Percentiles rank a stretch among this genome's conserved stretches.
phyloP scores from a whole-genome alignment of 2,113 vertebrate species.

The Plotosus lineatus region DNA sequence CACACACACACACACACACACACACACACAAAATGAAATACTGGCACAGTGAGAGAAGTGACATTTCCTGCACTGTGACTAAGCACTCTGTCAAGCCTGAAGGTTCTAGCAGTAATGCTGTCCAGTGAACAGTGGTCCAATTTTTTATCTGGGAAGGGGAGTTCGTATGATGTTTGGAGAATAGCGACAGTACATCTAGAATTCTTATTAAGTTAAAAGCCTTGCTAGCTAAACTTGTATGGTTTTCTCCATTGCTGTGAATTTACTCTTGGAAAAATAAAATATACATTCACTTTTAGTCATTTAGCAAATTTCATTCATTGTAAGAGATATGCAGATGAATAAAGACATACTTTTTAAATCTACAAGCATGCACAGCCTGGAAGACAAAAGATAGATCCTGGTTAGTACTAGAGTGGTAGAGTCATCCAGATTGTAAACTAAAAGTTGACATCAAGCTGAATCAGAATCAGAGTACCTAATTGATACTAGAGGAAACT shows the following conservation, averaged over 20 bases:
- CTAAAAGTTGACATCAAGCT: not conserved
- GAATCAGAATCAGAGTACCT: no score
- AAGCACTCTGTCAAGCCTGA: slow-evolving; percentile 21
- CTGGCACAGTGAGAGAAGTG: slow-evolving; percentile 26
- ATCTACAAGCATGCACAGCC: not conserved
- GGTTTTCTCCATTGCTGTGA: not conserved
- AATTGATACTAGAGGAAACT: no score
- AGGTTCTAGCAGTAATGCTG: slow-evolving; percentile 15
- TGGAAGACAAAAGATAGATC: not conserved
- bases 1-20: not conserved
- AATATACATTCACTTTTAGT: not conserved
- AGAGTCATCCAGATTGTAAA: not conserved
- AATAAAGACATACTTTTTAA: not conserved
- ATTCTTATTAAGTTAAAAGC: not conserved
- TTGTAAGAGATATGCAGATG: not conserved
- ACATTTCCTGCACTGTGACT: slow-evolving; percentile 23
- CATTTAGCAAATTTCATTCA: not conserved
- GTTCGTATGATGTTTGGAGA: not conserved
- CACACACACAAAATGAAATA: not conserved
- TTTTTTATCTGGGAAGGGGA: not conserved
- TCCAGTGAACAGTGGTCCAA: not conserved
- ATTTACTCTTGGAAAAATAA: not conserved
- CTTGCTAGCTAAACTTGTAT: not conserved
- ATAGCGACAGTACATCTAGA: not conserved
- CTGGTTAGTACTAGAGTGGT: not conserved